Evolutionary conservation across 2,888 invertebrate species (phyloP).

Genomic region (Platycnemis pennipes): DNA sequence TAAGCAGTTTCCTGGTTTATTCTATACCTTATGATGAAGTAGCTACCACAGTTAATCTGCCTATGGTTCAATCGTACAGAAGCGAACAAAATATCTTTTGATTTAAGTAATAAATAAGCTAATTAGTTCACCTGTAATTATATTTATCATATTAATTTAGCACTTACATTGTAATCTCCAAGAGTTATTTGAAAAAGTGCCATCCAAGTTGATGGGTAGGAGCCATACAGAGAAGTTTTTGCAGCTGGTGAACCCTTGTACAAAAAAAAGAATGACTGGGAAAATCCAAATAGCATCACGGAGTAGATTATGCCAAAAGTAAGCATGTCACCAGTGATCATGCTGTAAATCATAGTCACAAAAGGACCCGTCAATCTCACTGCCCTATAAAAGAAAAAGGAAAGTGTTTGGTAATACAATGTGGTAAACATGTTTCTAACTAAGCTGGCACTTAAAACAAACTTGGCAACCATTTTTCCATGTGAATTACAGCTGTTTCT

Average conservation of each 20-base stretch:
- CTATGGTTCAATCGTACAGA: neutral
- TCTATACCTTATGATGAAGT: no score
- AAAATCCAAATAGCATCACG: slow-evolving; percentile 96
- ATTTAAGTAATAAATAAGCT: slow-evolving; percentile 3
- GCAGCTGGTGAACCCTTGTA: slow-evolving; percentile 94
- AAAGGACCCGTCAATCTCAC: slow-evolving; percentile 98
- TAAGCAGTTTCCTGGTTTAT: no score
- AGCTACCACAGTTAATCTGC: no score
- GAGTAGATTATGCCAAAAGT: slow-evolving; percentile 98
- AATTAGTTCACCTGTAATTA: slow-evolving; percentile 13
- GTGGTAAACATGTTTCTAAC: neutral
- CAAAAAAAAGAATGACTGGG: slow-evolving; percentile 93
- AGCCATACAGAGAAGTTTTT: slow-evolving; percentile 89
- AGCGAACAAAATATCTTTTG: neutral
- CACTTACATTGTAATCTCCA: slow-evolving; percentile 96
- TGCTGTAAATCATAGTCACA: slow-evolving; percentile 99
- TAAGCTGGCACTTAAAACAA: no score
- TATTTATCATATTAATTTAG: slow-evolving; percentile 22
- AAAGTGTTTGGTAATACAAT: slow-evolving; percentile 71
- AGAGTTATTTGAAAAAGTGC: slow-evolving; percentile 98
- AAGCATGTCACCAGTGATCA: slow-evolving; percentile 99
- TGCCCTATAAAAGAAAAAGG: slow-evolving; percentile 83
- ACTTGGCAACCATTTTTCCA: no score
- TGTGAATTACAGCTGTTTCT: no score
- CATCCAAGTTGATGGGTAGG: slow-evolving; percentile 97